These are phyloP conservation scores for Anseranas semipalmata DNA, from an alignment of 2,113 vertebrate species.

Conservation along the genomic window DNA sequence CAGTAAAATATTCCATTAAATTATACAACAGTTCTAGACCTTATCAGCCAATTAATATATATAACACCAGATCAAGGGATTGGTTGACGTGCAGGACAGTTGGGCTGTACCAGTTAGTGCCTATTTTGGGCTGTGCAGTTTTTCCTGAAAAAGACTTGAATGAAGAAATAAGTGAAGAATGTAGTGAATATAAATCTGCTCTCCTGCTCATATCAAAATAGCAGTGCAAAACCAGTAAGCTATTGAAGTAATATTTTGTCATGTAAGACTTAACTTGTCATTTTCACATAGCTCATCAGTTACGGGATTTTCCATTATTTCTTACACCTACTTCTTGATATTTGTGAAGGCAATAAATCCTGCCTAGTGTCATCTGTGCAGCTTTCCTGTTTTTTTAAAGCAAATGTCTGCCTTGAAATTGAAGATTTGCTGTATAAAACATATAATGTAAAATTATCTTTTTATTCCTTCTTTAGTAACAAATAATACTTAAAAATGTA, in stretches of 20 bases:
- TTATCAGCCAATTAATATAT: background rate
- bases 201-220: background rate
- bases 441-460: background rate
- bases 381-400: background rate
- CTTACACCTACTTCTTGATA: background rate
- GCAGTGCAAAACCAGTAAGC: background rate
- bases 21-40: background rate
- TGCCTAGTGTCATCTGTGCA: background rate
- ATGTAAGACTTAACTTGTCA: background rate
- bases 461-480: background rate
- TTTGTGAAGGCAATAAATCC: background rate
- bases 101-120: background rate
- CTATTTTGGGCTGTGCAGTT: background rate
- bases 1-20: background rate
- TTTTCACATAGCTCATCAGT: background rate
- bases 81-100: background rate
- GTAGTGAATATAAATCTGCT: background rate
- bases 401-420: background rate
- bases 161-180: background rate
- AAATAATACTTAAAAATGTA: background rate
- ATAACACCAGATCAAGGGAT: background rate
- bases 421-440: background rate
- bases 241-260: background rate
- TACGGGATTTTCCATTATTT: background rate
- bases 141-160: background rate